phyloP scores from a whole-genome alignment of 2,888 invertebrate genomes.

The Zeuzera pyrina region DNA sequence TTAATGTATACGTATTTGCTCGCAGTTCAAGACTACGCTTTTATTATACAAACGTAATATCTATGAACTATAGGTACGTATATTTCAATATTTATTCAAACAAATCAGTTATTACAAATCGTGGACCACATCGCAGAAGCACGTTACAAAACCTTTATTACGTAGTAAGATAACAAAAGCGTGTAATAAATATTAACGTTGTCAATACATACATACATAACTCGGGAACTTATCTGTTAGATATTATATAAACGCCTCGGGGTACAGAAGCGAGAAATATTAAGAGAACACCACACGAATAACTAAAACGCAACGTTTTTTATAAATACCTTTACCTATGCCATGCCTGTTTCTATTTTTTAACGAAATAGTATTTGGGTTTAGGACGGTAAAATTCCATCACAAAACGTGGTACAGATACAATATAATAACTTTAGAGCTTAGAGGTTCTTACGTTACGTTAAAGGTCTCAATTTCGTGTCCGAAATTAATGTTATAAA shows the following conservation, averaged over 20 bases:
- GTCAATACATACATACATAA: constrained; percentile 61
- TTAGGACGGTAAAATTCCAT: neutral
- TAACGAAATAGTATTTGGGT: neutral
- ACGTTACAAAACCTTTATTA: too few relatives aligned
- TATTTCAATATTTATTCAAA: too few relatives aligned
- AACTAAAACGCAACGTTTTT: constrained; percentile 1
- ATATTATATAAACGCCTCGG: constrained; percentile 67
- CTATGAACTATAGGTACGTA: too few relatives aligned
- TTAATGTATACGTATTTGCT: too few relatives aligned
- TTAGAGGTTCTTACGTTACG: too few relatives aligned
- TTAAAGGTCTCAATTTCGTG: too few relatives aligned
- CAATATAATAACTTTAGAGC: neutral
- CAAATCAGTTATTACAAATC: too few relatives aligned
- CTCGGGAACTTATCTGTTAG: constrained; percentile 55
- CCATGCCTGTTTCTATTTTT: neutral
- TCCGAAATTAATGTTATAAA: too few relatives aligned
- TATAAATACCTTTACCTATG: neutral
- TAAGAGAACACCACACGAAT: constrained; percentile 18
- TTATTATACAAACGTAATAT: too few relatives aligned
- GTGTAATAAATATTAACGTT: constrained; percentile 64
- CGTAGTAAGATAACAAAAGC: constrained; percentile 66
- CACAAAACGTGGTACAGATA: neutral
- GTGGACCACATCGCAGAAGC: too few relatives aligned
- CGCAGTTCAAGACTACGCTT: too few relatives aligned
- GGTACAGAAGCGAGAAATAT: constrained; percentile 46